Percentiles rank a stretch among this genome's conserved stretches.
Evolutionary conservation across 2,888 invertebrate species (phyloP).

Genomic region (Lamproptera curius): DNA sequence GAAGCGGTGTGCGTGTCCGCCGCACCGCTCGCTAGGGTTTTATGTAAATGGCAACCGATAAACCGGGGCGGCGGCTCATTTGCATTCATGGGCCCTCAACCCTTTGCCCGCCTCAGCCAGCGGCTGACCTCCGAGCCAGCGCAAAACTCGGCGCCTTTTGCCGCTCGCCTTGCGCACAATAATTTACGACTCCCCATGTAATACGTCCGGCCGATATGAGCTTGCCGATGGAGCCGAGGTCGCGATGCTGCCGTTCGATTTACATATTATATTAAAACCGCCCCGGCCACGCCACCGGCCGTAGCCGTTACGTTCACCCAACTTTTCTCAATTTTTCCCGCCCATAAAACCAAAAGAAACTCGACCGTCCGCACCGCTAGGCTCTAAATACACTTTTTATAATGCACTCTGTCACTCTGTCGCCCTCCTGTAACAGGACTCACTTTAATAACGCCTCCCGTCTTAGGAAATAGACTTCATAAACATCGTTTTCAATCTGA

Average conservation of each 20-base stretch:
- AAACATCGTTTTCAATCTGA: constrained; percentile 28
- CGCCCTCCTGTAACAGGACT: constrained; percentile 51
- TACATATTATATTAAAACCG: constrained; percentile 77
- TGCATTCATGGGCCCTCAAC: constrained; percentile 78
- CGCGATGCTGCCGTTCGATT: constrained; percentile 69
- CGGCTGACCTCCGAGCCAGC: constrained; percentile 51
- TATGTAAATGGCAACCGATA: constrained; percentile 73
- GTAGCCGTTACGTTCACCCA: constrained; percentile 72
- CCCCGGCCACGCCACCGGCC: constrained; percentile 67
- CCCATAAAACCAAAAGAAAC: constrained; percentile 75
- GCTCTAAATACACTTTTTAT: constrained; percentile 76
- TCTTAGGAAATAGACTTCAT: constrained; percentile 31
- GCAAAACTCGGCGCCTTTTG: no score
- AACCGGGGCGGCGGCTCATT: constrained; percentile 70
- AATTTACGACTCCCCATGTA: constrained; percentile 73
- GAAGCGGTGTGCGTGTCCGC: constrained; percentile 54
- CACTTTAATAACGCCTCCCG: constrained; percentile 55
- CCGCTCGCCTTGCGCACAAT: constrained; percentile 67
- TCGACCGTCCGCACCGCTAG: constrained; percentile 64
- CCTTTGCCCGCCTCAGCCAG: constrained; percentile 64
- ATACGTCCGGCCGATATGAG: constrained; percentile 72
- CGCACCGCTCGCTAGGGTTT: constrained; percentile 58
- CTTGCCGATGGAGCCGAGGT: constrained; percentile 62
- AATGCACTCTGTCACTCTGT: constrained; percentile 72
- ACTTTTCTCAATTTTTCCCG: constrained; percentile 78